These are phyloP conservation scores for Quadroppia sp. DNA, from an alignment of 2,888 invertebrate genomes.

Conservation along the genomic window DNA sequence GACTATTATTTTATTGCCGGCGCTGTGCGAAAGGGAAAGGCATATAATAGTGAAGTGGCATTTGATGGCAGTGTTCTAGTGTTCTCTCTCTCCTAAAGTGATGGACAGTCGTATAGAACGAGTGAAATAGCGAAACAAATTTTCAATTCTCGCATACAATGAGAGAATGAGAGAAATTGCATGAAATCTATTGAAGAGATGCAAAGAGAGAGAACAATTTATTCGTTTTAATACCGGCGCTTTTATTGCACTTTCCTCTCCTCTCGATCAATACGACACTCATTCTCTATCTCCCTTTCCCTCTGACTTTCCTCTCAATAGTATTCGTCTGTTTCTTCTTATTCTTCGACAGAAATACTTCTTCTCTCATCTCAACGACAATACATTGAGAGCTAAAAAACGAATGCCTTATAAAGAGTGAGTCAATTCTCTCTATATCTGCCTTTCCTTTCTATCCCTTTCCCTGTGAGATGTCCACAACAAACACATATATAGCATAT, in stretches of 20 bases:
- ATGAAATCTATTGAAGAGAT: neutral
- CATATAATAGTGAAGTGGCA: constrained; percentile 2
- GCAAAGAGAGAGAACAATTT: neutral
- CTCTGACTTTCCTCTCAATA: neutral
- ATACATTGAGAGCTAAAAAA: neutral
- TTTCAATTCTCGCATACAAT: constrained; percentile 22
- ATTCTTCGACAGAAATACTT: too few relatives aligned
- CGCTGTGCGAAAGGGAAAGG: neutral
- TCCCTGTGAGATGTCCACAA: neutral
- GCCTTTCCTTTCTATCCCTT: neutral
- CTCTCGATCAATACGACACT: neutral
- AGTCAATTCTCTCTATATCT: neutral
- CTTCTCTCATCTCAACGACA: neutral
- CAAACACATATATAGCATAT: neutral
- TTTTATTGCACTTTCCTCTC: constrained; percentile 2
- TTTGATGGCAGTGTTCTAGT: constrained; percentile 18
- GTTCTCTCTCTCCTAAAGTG: too few relatives aligned
- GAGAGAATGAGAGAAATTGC: neutral
- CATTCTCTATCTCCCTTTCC: neutral
- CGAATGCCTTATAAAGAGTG: neutral
- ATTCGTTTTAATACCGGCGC: neutral
- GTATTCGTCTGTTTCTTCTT: too few relatives aligned
- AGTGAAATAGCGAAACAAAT: constrained; percentile 34
- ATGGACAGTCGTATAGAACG: constrained; percentile 4
- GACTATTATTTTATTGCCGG: constrained; percentile 26